Conservation (phyloP, 2,888 invertebrate species). For the Himalopsyche tibetana region DNA sequence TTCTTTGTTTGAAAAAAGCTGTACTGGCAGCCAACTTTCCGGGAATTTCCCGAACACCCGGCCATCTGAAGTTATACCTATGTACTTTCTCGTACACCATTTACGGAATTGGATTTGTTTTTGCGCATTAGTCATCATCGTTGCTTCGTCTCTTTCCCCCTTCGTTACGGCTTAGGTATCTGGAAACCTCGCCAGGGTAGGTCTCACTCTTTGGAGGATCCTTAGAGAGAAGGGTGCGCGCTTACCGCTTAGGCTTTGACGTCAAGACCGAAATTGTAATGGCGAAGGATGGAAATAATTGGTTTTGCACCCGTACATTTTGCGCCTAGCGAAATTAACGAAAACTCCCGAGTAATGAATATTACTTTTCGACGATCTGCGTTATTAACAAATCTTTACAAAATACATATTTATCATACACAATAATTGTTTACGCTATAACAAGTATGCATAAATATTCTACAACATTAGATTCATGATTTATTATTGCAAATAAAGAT, state of each 20-base stretch:
- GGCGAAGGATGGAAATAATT: constrained; percentile 57
- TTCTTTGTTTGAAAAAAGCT: constrained; percentile 28
- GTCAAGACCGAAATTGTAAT: constrained; percentile 20
- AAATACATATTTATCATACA: too few species aligned
- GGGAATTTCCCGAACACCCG: constrained; percentile 35
- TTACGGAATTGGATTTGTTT: constrained; percentile 66
- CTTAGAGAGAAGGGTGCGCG: constrained; percentile 51
- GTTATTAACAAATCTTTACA: constrained; percentile 27
- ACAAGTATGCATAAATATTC: too few species aligned
- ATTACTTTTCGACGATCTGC: constrained; percentile 35
- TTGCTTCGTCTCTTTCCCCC: constrained; percentile 59
- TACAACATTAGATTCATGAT: too few species aligned
- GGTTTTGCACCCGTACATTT: constrained; percentile 50
- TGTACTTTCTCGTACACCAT: constrained; percentile 60
- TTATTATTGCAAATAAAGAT: too few species aligned
- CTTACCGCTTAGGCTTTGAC: constrained; percentile 46
- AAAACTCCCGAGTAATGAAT: constrained; percentile 41
- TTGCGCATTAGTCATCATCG: constrained; percentile 66
- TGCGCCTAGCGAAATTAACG: constrained; percentile 51
- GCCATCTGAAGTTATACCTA: constrained; percentile 56
- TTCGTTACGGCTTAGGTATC: constrained; percentile 28
- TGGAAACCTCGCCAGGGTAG: constrained; percentile 37
- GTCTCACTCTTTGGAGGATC: constrained; percentile 53
- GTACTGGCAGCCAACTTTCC: neutral
- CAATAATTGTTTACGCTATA: too few species aligned